Percentiles rank a stretch among this genome's conserved stretches.
Conservation (phyloP, 2,113 vertebrate genomes). For the Myotis brandtii region DNA sequence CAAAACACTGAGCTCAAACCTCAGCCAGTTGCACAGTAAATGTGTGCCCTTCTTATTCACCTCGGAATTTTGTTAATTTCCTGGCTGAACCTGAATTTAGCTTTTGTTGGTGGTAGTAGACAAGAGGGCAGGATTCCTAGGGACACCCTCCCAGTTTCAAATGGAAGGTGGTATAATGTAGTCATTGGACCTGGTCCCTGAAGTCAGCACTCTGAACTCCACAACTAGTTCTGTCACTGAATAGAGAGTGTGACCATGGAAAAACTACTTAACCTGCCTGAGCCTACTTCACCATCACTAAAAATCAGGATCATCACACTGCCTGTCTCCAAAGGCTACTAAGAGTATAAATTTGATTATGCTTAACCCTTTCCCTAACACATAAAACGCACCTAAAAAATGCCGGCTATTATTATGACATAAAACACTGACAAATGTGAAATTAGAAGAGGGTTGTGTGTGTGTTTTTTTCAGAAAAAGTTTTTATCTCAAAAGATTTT, state of each 20-base stretch:
- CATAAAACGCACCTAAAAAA: not conserved
- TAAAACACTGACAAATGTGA: not conserved
- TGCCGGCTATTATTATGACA: not conserved
- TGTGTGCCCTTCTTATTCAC: not conserved
- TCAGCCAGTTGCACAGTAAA: not conserved
- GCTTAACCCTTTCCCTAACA: not conserved
- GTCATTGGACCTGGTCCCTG: conserved; percentile 11
- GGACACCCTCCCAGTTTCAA: no score
- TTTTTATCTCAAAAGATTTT: not conserved
- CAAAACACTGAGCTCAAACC: conserved; percentile 23
- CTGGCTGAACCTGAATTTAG: not conserved
- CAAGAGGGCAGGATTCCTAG: not conserved
- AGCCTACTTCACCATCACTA: not conserved
- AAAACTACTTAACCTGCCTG: not conserved
- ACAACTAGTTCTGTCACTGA: not conserved
- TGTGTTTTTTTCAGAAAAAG: not conserved
- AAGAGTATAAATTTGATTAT: conserved; percentile 29
- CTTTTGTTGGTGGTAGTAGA: not conserved
- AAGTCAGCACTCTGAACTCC: not conserved
- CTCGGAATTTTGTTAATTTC: not conserved
- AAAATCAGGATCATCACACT: not conserved
- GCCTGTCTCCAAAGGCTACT: not conserved
- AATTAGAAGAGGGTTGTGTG: not conserved
- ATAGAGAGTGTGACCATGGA: not conserved
- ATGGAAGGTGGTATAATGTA: not conserved